Evolutionary conservation across 2,888 invertebrate species (phyloP).

Genomic region (Drosophila paramelanica): DNA sequence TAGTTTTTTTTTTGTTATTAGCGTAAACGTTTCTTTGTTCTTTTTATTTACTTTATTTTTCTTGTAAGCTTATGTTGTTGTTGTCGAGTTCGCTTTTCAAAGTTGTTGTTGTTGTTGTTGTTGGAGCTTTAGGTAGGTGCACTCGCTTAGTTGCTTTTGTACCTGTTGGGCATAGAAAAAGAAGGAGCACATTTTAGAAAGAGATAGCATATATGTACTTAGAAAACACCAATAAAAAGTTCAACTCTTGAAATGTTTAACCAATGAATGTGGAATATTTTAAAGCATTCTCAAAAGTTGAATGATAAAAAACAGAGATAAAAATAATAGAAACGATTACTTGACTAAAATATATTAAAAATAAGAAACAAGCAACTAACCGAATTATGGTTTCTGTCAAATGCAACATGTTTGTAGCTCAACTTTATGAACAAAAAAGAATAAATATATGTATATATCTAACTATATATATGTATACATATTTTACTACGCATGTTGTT

Average conservation of each 20-base stretch:
- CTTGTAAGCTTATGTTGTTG: slow-evolving; percentile 19
- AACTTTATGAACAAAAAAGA: slow-evolving; percentile 43
- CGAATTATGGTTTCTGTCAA: slow-evolving; percentile 44
- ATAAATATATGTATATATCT: slow-evolving; percentile 3
- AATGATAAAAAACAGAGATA: background rate
- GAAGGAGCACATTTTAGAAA: slow-evolving; percentile 42
- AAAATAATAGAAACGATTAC: slow-evolving; percentile 2
- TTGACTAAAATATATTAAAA: slow-evolving; percentile 15
- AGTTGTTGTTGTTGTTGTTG: slow-evolving; percentile 12
- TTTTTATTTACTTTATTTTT: slow-evolving; percentile 11
- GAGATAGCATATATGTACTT: slow-evolving; percentile 17
- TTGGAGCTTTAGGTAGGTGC: slow-evolving; percentile 10
- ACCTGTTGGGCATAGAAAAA: slow-evolving; percentile 44
- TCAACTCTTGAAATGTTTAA: slow-evolving; percentile 25
- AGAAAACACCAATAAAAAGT: background rate
- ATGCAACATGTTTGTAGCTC: slow-evolving; percentile 28
- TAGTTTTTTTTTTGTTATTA: slow-evolving; percentile 28
- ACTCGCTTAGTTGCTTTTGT: slow-evolving; percentile 56
- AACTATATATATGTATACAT: slow-evolving; percentile 27
- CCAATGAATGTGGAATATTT: background rate
- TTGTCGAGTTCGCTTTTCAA: slow-evolving; percentile 23
- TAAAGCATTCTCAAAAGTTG: slow-evolving; percentile 12
- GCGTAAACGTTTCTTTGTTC: slow-evolving; percentile 20
- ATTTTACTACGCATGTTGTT: slow-evolving; percentile 39
- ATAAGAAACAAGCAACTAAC: slow-evolving; percentile 48